Percentiles rank a stretch among this genome's conserved stretches.
phyloP scores from a whole-genome alignment of 2,888 invertebrate species.

The Amblyjoppa proteus region DNA sequence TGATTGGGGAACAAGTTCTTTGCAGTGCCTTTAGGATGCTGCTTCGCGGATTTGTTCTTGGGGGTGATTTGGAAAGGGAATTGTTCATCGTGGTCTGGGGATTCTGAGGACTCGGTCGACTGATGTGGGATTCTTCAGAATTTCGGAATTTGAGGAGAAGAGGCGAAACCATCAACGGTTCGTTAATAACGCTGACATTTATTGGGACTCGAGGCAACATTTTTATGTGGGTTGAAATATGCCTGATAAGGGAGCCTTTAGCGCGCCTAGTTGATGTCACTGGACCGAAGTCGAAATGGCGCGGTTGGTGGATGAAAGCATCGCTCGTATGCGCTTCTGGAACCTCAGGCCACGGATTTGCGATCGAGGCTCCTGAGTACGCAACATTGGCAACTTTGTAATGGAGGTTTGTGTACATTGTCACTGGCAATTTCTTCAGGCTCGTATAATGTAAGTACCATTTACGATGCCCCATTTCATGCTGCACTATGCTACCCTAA shows the following conservation, averaged over 20 bases:
- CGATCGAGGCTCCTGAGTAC: neutral
- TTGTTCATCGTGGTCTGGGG: too few species aligned
- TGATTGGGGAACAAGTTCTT: neutral
- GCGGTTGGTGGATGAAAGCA: neutral
- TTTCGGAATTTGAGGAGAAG: too few species aligned
- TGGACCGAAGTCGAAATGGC: neutral
- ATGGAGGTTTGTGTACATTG: neutral
- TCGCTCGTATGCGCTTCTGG: neutral
- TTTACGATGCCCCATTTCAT: neutral
- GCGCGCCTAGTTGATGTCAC: neutral
- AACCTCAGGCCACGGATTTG: neutral
- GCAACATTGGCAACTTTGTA: too few species aligned
- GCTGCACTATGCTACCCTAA: neutral
- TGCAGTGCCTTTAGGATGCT: too few species aligned
- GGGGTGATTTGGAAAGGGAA: too few species aligned
- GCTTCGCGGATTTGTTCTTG: too few species aligned
- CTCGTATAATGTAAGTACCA: neutral
- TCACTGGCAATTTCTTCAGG: neutral
- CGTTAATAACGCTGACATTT: constrained; percentile 64
- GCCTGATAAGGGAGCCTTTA: constrained; percentile 35
- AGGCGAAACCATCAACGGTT: neutral
- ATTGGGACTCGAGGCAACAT: constrained; percentile 60
- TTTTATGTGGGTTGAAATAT: constrained; percentile 55
- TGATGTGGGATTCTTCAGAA: too few species aligned
- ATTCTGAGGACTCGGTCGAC: too few species aligned